These are phyloP conservation scores for Zaprionus taronus DNA, from an alignment of 1,140 invertebrate genomes.

Conservation along the genomic window DNA sequence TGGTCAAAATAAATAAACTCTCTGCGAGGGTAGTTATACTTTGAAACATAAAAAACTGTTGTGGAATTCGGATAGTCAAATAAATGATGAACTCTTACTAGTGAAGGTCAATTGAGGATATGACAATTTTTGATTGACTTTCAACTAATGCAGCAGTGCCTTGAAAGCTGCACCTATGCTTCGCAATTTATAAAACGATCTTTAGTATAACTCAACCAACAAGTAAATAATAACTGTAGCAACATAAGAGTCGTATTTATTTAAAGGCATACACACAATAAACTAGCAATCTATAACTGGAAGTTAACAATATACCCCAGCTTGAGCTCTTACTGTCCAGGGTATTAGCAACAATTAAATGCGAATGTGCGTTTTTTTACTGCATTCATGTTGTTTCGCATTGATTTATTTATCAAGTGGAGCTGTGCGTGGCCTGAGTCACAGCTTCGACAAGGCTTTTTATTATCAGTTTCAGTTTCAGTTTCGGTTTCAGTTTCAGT, in stretches of 20 bases:
- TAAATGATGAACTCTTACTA: conserved; percentile 50
- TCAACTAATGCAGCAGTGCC: fast-evolving
- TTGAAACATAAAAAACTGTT: not conserved
- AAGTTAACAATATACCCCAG: not conserved
- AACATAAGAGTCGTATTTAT: no score
- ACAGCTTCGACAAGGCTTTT: conserved; percentile 31
- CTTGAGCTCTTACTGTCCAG: not conserved
- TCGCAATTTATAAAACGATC: not conserved
- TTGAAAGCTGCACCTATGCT: not conserved
- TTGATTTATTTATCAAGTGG: conserved; percentile 48
- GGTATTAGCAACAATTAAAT: not conserved
- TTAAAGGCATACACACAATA: no score
- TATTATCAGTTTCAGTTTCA: conserved; percentile 43
- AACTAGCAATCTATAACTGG: not conserved
- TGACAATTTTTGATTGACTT: conserved; percentile 40
- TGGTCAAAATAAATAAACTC: no score
- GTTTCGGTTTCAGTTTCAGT: conserved; percentile 21
- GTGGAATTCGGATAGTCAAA: conserved; percentile 58
- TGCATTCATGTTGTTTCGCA: conserved; percentile 20
- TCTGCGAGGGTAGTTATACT: no score
- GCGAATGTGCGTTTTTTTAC: not conserved
- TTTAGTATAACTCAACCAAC: no score
- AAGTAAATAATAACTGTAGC: no score
- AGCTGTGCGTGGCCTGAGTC: not conserved
- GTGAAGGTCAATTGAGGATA: conserved; percentile 53